Percentiles rank a stretch among this genome's conserved stretches.
These are phyloP conservation scores for Cephus sareptanus DNA, from an alignment of 2,888 invertebrate species.

Conservation along the genomic window DNA sequence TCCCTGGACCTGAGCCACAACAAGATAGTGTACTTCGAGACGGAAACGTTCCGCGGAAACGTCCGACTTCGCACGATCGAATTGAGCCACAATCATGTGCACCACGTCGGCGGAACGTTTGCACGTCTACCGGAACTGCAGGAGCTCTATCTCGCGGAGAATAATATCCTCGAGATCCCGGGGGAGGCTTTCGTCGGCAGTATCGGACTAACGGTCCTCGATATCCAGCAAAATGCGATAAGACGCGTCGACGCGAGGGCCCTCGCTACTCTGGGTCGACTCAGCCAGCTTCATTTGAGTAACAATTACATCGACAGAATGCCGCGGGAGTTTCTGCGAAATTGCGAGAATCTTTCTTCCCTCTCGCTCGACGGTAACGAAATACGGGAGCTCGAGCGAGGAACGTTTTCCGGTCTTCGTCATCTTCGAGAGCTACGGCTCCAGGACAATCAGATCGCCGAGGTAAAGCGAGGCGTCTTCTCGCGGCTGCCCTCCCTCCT, in stretches of 20 bases:
- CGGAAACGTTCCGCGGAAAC: slow-evolving; percentile 80
- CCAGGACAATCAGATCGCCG: slow-evolving; percentile 84
- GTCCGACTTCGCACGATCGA: slow-evolving; percentile 84
- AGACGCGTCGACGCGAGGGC: slow-evolving; percentile 80
- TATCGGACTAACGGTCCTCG: slow-evolving; percentile 80
- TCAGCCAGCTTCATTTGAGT: slow-evolving; percentile 87
- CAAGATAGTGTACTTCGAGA: slow-evolving; percentile 81
- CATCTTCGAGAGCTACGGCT: slow-evolving; percentile 84
- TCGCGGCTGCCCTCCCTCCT: slow-evolving; percentile 82
- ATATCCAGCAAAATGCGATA: slow-evolving; percentile 89
- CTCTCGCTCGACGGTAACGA: slow-evolving; percentile 89
- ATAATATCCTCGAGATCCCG: slow-evolving; percentile 87
- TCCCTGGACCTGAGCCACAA: slow-evolving; percentile 90
- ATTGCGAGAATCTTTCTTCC: slow-evolving; percentile 81
- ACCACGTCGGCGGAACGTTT: slow-evolving; percentile 86
- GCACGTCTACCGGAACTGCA: slow-evolving; percentile 81
- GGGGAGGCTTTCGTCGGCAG: slow-evolving; percentile 84
- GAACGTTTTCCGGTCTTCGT: slow-evolving; percentile 80
- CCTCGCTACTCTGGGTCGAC: slow-evolving; percentile 77
- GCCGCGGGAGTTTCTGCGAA: slow-evolving; percentile 80
- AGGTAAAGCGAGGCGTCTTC: slow-evolving; percentile 83
- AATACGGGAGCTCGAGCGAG: slow-evolving; percentile 81
- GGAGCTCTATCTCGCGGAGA: slow-evolving; percentile 88
- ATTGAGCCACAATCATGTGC: slow-evolving; percentile 89
- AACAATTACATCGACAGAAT: slow-evolving; percentile 86